phyloP scores from a whole-genome alignment of 2,888 invertebrate genomes.

The Tethea ocularis region DNA sequence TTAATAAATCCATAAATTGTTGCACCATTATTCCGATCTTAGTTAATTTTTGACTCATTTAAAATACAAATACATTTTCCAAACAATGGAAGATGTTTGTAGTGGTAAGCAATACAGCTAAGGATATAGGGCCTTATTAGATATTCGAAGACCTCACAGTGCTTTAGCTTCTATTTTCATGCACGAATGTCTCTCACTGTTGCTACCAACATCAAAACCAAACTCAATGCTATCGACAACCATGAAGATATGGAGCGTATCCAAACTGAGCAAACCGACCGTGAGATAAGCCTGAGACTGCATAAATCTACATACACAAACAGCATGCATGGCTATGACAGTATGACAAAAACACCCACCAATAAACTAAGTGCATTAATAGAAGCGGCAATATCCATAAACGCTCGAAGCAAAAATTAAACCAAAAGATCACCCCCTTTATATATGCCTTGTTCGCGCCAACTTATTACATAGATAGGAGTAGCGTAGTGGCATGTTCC shows the following conservation, averaged over 20 bases:
- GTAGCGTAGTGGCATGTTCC: too few species aligned
- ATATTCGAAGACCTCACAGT: background rate
- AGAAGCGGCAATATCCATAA: conserved; percentile 28
- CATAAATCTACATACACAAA: conserved; percentile 72
- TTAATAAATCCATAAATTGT: too few species aligned
- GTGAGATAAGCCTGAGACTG: conserved; percentile 72
- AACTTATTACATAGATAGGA: too few species aligned
- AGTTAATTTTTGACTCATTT: too few species aligned
- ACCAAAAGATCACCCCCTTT: conserved; percentile 54
- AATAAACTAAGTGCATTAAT: conserved; percentile 46
- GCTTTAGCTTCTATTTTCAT: background rate
- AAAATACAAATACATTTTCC: background rate
- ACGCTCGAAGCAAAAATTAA: conserved; percentile 56
- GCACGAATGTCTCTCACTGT: conserved; percentile 19
- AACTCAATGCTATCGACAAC: conserved; percentile 53
- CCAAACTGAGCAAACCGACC: conserved; percentile 67
- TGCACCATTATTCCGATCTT: too few species aligned
- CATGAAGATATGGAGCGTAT: conserved; percentile 63
- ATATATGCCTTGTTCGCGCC: too few species aligned
- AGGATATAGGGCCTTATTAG: background rate
- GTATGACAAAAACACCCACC: conserved; percentile 57
- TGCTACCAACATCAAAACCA: conserved; percentile 47
- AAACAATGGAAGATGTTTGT: background rate
- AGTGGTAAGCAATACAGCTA: background rate
- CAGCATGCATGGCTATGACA: conserved; percentile 50